phyloP scores from a whole-genome alignment of 2,888 invertebrate species.

The Rhynchonema sp. region DNA sequence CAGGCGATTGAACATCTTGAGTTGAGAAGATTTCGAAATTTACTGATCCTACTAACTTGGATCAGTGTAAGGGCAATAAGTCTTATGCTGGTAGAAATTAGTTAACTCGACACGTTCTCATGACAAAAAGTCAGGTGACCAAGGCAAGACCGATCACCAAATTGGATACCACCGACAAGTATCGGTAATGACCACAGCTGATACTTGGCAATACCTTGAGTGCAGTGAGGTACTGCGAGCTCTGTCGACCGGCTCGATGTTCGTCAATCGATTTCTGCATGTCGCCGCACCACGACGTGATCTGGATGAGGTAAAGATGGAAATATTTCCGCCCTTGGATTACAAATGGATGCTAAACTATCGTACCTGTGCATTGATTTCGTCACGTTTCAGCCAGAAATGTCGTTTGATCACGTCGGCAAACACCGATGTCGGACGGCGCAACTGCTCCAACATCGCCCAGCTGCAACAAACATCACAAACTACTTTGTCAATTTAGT shows the following conservation, averaged over 20 bases:
- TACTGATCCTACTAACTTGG: too few relatives aligned
- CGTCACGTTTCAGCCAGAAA: conserved; percentile 78
- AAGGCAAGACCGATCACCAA: neutral
- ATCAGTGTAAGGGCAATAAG: too few relatives aligned
- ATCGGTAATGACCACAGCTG: neutral
- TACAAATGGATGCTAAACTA: too few relatives aligned
- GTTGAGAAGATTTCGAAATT: too few relatives aligned
- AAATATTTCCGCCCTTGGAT: too few relatives aligned
- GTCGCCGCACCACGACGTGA: neutral
- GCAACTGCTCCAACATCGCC: conserved; percentile 84
- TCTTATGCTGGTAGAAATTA: too few relatives aligned
- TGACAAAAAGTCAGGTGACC: neutral
- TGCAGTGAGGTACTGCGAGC: neutral
- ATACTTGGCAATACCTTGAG: neutral
- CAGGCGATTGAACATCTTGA: too few relatives aligned
- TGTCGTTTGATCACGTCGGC: conserved; percentile 76
- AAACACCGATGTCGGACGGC: conserved; percentile 72
- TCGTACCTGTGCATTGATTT: conserved; percentile 61
- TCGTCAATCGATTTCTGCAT: neutral
- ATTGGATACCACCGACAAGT: neutral
- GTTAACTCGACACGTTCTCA: too few relatives aligned
- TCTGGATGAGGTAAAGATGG: neutral
- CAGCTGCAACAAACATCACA: conserved; percentile 71
- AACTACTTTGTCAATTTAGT: too few relatives aligned
- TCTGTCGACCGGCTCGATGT: neutral